Percentiles rank a stretch among this genome's conserved stretches.
These are phyloP conservation scores for Hydrochoerus hydrochaeris DNA, from an alignment of 2,113 vertebrate species.

Conservation along the genomic window DNA sequence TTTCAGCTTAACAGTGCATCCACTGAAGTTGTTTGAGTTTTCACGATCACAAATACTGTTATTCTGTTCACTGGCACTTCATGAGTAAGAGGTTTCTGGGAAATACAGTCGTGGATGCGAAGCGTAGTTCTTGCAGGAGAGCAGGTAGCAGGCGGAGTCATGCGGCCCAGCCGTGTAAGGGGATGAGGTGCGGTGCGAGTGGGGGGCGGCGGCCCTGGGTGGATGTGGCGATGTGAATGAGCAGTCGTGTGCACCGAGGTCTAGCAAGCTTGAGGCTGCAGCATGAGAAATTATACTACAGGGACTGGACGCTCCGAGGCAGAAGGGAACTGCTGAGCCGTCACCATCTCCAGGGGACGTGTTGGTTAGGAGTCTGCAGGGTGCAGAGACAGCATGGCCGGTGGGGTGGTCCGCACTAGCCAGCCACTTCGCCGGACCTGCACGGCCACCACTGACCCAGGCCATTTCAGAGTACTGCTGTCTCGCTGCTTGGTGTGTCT, in stretches of 20 bases:
- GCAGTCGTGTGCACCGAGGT: background rate
- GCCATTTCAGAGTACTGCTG: background rate
- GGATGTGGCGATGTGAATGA: background rate
- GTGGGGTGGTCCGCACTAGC: background rate
- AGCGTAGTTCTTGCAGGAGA: background rate
- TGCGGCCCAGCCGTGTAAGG: background rate
- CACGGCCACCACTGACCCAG: background rate
- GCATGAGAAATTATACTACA: background rate
- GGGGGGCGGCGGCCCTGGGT: background rate
- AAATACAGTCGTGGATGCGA: background rate
- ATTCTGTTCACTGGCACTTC: background rate
- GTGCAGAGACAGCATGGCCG: background rate
- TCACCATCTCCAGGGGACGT: background rate
- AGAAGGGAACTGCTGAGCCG: constrained; percentile 16
- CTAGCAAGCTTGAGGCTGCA: background rate
- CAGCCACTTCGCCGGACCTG: background rate
- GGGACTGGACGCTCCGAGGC: background rate
- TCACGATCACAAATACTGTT: background rate
- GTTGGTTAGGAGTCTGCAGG: background rate
- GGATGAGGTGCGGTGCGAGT: background rate
- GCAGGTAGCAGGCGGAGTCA: background rate
- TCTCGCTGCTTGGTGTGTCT: background rate
- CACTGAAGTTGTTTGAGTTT: constrained; percentile 9
- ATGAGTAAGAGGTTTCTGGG: background rate
- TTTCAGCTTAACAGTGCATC: background rate